phyloP scores from a whole-genome alignment of 2,797 vertebrate species.

The Macrochelys suwanniensis region DNA sequence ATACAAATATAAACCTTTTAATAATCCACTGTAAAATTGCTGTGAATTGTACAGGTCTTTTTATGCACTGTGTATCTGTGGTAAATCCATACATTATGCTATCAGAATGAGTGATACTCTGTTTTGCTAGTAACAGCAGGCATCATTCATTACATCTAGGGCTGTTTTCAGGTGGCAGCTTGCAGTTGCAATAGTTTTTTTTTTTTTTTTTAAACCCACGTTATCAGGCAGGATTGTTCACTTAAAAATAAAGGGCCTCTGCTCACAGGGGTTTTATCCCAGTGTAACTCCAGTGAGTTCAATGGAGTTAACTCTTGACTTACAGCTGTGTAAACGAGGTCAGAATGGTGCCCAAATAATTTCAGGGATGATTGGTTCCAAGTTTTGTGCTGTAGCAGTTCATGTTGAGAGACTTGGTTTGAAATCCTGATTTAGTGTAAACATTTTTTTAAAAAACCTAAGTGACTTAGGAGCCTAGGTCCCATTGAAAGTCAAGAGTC shows the following conservation, averaged over 20 bases:
- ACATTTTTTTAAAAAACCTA: not conserved
- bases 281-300: not conserved
- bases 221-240: rapidly evolving
- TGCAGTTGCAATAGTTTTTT: rapidly evolving
- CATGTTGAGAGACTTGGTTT: not conserved
- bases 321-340: not conserved
- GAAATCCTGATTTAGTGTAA: not conserved
- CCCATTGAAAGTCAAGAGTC: not conserved
- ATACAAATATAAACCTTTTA: slow-evolving; percentile 5
- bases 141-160: slow-evolving; percentile 61
- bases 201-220: not conserved
- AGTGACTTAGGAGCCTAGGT: not conserved
- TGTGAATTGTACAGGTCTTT: not conserved
- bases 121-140: slow-evolving; percentile 59
- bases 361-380: not conserved
- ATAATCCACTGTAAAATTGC: slow-evolving; percentile 20
- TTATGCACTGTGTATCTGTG: not conserved
- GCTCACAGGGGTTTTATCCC: not conserved
- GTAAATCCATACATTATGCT: slow-evolving; percentile 42
- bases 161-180: slow-evolving; percentile 46
- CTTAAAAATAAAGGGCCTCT: not conserved
- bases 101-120: slow-evolving; percentile 70
- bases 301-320: rapidly evolving
- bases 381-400: not conserved
- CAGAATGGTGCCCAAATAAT: not conserved